Conservation (phyloP, 2,888 invertebrate genomes). For the Linyphia triangularis region DNA sequence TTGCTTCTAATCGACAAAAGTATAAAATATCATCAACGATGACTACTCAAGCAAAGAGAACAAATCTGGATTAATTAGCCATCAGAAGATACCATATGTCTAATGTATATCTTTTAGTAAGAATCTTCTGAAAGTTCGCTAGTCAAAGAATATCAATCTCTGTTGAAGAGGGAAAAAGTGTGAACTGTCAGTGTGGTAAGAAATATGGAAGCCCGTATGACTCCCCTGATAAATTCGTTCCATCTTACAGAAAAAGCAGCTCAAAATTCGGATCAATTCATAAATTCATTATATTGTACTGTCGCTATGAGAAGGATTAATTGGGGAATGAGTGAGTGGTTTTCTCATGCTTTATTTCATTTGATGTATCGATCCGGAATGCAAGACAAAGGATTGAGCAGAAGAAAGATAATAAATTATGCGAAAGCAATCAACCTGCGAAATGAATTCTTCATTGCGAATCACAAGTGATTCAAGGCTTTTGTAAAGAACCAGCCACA, state of each 20-base stretch:
- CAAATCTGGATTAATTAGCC: neutral
- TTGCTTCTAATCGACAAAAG: too few species aligned
- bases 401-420: constrained; percentile 41
- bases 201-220: constrained; percentile 15
- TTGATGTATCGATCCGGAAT: constrained; percentile 36
- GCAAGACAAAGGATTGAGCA: constrained; percentile 27
- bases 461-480: neutral
- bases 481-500: neutral
- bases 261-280: constrained; percentile 44
- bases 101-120: neutral
- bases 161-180: constrained; percentile 27
- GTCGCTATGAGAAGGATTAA: constrained; percentile 45
- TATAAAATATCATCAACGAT: neutral
- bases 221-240: constrained; percentile 25
- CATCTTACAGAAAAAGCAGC: neutral
- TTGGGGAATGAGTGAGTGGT: constrained; percentile 5
- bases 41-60: neutral
- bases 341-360: constrained; percentile 32
- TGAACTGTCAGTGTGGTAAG: constrained; percentile 34
- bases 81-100: neutral
- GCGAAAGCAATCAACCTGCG: constrained; percentile 12
- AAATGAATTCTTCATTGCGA: constrained; percentile 33
- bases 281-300: constrained; percentile 47
- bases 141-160: constrained; percentile 32
- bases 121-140: constrained; percentile 5